Evolutionary conservation across 1,140 invertebrate species (phyloP).

Genomic region (Drosophila pseudoobscura): DNA sequence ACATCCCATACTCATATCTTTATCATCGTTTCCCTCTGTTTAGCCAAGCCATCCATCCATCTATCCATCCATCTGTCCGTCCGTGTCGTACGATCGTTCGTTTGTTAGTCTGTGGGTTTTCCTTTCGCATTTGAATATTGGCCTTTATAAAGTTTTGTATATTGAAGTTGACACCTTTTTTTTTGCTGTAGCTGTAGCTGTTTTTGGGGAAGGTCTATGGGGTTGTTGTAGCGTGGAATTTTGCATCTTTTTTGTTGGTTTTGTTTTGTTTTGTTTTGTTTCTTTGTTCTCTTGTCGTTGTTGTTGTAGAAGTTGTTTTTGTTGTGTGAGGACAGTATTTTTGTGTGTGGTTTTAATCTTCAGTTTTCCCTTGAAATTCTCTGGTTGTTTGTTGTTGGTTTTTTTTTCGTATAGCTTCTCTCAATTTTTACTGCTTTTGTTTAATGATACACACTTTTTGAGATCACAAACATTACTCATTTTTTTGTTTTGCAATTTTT

Average conservation of each 20-base stretch:
- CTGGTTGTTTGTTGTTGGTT: constrained; percentile 19
- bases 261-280: constrained; percentile 22
- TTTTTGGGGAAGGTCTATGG: constrained; percentile 21
- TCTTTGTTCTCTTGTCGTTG: constrained; percentile 41
- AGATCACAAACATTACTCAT: constrained; percentile 82
- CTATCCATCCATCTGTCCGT: no score
- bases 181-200: constrained; percentile 7
- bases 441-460: constrained; percentile 78
- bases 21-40: constrained; percentile 14
- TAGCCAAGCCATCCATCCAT: constrained; percentile 32
- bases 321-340: constrained; percentile 54
- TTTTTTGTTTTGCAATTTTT: constrained; percentile 35
- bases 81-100: constrained; percentile 1
- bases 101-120: constrained; percentile 40
- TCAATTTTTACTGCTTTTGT: constrained; percentile 73
- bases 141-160: constrained; percentile 58
- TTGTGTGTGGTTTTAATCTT: constrained; percentile 58
- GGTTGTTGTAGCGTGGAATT: constrained; percentile 62
- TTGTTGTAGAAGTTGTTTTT: constrained; percentile 46
- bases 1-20: constrained; percentile 15
- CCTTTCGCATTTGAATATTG: constrained; percentile 55
- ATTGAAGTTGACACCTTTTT: constrained; percentile 63
- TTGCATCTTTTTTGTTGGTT: constrained; percentile 73
- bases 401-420: constrained; percentile 60
- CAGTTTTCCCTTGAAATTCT: constrained; percentile 40